Evolutionary conservation across 2,888 invertebrate species (phyloP).

Genomic region (Limenitis camilla): DNA sequence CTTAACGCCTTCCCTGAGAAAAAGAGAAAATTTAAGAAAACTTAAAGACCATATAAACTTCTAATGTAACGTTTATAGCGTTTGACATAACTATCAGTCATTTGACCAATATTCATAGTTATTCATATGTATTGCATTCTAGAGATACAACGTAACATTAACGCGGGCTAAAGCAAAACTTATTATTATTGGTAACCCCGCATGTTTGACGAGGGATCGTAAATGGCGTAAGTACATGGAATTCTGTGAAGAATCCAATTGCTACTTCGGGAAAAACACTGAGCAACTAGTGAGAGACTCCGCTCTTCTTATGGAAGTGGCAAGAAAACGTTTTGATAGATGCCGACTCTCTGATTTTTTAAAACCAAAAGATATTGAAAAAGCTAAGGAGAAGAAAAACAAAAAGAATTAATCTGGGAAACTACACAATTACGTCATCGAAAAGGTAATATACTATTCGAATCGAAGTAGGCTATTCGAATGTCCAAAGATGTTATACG

Average conservation of each 20-base stretch:
- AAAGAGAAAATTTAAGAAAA: no score
- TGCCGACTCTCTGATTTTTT: slow-evolving; percentile 35
- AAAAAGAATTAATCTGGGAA: neutral
- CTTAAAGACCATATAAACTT: no score
- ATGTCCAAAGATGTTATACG: no score
- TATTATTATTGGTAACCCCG: slow-evolving; percentile 71
- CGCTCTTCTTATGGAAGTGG: slow-evolving; percentile 35
- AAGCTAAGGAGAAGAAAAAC: slow-evolving; percentile 13
- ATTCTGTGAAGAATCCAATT: slow-evolving; percentile 38
- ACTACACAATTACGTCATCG: neutral
- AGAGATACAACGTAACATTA: slow-evolving; percentile 82
- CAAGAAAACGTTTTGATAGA: slow-evolving; percentile 34
- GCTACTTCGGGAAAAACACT: slow-evolving; percentile 48
- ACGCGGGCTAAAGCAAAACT: slow-evolving; percentile 81
- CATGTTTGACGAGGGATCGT: slow-evolving; percentile 43
- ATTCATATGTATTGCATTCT: slow-evolving; percentile 33
- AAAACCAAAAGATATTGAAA: slow-evolving; percentile 11
- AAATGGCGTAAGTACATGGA: slow-evolving; percentile 59
- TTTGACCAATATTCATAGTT: no score
- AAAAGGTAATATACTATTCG: no score
- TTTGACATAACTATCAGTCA: no score
- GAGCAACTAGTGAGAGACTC: slow-evolving; percentile 40
- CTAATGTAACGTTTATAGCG: no score
- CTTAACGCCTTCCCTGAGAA: no score
- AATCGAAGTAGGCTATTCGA: no score